A percentile compares a stretch with the other conserved stretches of the same genome.
These are phyloP conservation scores for Podotricha telesiphe DNA, from an alignment of 2,888 invertebrate genomes.

Conservation along the genomic window DNA sequence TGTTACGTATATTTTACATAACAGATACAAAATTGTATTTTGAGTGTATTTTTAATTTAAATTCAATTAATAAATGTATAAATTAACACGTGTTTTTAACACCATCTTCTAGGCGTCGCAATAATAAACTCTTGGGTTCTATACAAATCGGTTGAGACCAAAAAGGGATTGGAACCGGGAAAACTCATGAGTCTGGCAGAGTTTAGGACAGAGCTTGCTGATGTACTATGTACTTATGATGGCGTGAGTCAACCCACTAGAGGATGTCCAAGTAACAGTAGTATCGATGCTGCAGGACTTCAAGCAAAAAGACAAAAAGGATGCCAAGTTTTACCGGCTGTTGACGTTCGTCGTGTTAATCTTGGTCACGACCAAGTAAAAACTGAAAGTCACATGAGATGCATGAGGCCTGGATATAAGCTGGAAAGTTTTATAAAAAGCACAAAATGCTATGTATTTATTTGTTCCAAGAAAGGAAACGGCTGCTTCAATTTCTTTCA, in stretches of 20 bases:
- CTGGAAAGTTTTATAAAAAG: conserved; percentile 26
- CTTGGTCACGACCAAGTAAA: conserved; percentile 27
- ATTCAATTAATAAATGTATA: too few relatives aligned
- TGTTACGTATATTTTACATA: too few relatives aligned
- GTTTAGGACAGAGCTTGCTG: conserved; percentile 1
- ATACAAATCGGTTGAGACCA: neutral
- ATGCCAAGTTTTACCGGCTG: conserved; percentile 26
- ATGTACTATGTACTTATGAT: neutral
- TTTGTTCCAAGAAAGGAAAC: conserved; percentile 28
- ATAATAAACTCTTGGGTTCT: neutral
- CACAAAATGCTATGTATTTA: conserved; percentile 30
- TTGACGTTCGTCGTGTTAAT: conserved; percentile 12
- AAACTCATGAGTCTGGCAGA: neutral
- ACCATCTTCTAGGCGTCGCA: neutral
- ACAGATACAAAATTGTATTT: too few relatives aligned
- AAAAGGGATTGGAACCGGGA: neutral
- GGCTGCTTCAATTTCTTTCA: conserved; percentile 31
- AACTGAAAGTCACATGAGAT: conserved; percentile 27
- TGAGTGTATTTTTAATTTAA: too few relatives aligned
- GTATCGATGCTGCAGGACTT: conserved; percentile 20
- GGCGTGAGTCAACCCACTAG: neutral
- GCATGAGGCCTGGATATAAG: conserved; percentile 30
- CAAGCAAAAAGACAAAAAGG: conserved; percentile 31
- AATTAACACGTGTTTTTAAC: too few relatives aligned
- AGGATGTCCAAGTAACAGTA: neutral